Percentiles rank a stretch among this genome's conserved stretches.
phyloP scores from a whole-genome alignment of 2,888 invertebrate species.

The Hermaeophaga mercurialis region DNA sequence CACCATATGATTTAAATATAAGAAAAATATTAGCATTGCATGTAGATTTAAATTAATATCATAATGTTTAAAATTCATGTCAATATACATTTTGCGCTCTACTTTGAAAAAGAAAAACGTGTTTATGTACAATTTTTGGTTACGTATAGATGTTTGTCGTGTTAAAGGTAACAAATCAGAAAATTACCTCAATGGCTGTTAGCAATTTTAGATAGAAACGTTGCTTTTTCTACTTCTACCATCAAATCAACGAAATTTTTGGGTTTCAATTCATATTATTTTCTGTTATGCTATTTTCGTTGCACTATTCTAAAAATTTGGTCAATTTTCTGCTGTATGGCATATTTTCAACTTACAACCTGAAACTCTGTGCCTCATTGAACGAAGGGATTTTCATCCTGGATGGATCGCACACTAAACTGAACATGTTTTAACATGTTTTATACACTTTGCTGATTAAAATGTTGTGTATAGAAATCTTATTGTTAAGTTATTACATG shows the following conservation, averaged over 20 bases:
- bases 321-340: no score
- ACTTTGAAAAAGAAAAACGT: slow-evolving; percentile 7
- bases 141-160: slow-evolving; percentile 20
- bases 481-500: slow-evolving; percentile 49
- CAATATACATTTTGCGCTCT: slow-evolving; percentile 3
- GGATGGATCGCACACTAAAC: slow-evolving; percentile 41
- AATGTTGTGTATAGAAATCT: slow-evolving; percentile 36
- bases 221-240: no score
- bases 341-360: slow-evolving; percentile 18
- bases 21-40: slow-evolving; percentile 9
- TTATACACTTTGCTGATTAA: slow-evolving; percentile 33
- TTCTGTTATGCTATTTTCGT: no score
- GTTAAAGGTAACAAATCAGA: neutral
- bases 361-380: slow-evolving; percentile 34
- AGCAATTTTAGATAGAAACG: no score
- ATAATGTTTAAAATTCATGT: no score
- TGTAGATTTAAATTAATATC: slow-evolving; percentile 6
- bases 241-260: no score
- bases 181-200: no score
- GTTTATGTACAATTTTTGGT: slow-evolving; percentile 13
- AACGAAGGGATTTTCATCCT: neutral
- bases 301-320: no score
- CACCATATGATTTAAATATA: no score
- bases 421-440: slow-evolving; percentile 28
- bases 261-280: no score